These are phyloP conservation scores for Melanostigma gelatinosum DNA, from an alignment of 2,113 vertebrate species.

Conservation along the genomic window DNA sequence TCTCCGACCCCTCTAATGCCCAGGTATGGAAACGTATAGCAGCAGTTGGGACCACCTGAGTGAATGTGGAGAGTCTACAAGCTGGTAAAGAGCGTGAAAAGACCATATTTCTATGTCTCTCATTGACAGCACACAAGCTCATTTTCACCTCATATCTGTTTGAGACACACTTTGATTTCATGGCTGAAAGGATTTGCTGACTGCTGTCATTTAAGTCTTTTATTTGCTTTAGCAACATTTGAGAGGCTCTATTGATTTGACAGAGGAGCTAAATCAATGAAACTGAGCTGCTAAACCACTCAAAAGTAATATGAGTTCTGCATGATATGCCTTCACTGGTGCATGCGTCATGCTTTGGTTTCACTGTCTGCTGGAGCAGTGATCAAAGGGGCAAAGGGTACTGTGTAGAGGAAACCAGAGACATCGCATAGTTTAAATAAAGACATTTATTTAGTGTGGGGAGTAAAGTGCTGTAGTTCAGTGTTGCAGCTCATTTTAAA, in stretches of 20 bases:
- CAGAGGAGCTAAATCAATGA: slow-evolving; percentile 61
- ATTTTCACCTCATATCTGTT: slow-evolving; percentile 19
- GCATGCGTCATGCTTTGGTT: slow-evolving; percentile 40
- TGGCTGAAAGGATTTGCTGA: slow-evolving; percentile 1
- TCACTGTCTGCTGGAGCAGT: slow-evolving; percentile 29
- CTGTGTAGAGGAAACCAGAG: slow-evolving; percentile 10
- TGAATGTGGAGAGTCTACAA: background rate
- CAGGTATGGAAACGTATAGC: slow-evolving; percentile 82
- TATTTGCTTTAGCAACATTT: slow-evolving; percentile 51
- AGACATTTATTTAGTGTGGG: slow-evolving; percentile 8
- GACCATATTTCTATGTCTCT: slow-evolving; percentile 4
- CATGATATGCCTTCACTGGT: slow-evolving; percentile 19
- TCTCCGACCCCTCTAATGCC: slow-evolving; percentile 86
- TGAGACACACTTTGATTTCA: slow-evolving; percentile 16
- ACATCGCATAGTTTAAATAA: slow-evolving; percentile 6
- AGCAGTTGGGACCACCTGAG: background rate
- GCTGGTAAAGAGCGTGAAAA: background rate
- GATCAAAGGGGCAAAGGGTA: slow-evolving; percentile 12
- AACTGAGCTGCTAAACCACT: slow-evolving; percentile 55
- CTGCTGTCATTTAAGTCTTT: slow-evolving; percentile 21
- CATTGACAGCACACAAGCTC: slow-evolving; percentile 27
- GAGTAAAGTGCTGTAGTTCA: slow-evolving; percentile 8
- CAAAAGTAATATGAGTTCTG: slow-evolving; percentile 59
- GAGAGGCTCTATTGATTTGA: slow-evolving; percentile 65
- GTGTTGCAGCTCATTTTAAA: slow-evolving; percentile 18